These are phyloP conservation scores for Byasa hedistus DNA, from an alignment of 2,888 invertebrate genomes.

Conservation along the genomic window DNA sequence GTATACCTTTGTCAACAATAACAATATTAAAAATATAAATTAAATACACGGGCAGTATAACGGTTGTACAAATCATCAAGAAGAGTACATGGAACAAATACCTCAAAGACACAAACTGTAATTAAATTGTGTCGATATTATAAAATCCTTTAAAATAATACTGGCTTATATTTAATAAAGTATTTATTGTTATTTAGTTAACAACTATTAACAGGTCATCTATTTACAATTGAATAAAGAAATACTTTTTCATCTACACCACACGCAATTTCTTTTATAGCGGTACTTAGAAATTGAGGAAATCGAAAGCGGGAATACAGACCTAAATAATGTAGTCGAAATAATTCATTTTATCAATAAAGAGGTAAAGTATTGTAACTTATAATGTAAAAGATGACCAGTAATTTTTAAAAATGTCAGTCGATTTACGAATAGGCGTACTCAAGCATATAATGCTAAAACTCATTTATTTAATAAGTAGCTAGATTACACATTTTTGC, in stretches of 20 bases:
- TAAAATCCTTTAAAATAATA: too few species aligned
- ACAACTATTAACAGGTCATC: constrained; percentile 2
- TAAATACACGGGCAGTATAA: too few species aligned
- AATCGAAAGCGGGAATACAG: neutral
- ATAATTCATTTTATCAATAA: neutral
- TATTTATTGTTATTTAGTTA: neutral
- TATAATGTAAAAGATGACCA: neutral
- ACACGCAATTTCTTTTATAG: constrained; percentile 17
- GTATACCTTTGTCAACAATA: constrained; percentile 36
- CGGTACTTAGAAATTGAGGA: neutral
- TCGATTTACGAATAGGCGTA: too few species aligned
- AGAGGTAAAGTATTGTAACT: neutral
- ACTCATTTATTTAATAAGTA: too few species aligned
- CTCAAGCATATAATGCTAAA: too few species aligned
- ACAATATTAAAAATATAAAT: neutral
- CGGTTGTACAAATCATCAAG: too few species aligned
- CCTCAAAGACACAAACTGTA: too few species aligned
- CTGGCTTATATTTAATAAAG: too few species aligned
- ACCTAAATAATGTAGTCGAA: neutral
- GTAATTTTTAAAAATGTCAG: too few species aligned
- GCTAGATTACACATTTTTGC: too few species aligned
- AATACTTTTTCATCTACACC: neutral
- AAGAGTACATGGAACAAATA: too few species aligned
- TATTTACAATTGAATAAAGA: constrained; percentile 8
- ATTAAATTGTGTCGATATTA: too few species aligned